phyloP scores from a whole-genome alignment of 2,888 invertebrate species.

The Volucella inanis region DNA sequence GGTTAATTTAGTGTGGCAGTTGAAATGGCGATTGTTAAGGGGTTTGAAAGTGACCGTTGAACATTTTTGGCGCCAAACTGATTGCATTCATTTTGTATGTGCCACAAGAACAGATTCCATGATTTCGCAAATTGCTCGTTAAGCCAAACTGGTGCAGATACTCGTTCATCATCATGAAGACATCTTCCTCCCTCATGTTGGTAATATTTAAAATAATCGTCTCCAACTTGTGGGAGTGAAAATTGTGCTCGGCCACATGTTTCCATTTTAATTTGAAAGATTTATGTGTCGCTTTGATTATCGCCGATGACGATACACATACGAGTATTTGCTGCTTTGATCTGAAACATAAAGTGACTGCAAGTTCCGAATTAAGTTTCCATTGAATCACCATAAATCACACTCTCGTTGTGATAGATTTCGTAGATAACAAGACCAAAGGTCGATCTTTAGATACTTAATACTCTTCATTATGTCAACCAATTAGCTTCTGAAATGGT shows the following conservation, averaged over 20 bases:
- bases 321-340: conserved; percentile 63
- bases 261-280: conserved; percentile 36
- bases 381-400: conserved; percentile 70
- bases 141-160: no score
- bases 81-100: neutral
- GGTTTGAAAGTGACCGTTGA: conserved; percentile 44
- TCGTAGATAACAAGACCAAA: conserved; percentile 25
- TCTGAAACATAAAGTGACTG: conserved; percentile 42
- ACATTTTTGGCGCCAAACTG: conserved; percentile 47
- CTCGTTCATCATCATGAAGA: no score
- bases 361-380: conserved; percentile 58
- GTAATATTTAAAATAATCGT: no score
- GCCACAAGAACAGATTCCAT: no score
- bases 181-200: no score
- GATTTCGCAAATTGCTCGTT: no score
- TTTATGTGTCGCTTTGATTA: conserved; percentile 65
- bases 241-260: conserved; percentile 30
- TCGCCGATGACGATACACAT: conserved; percentile 51
- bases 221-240: conserved; percentile 23
- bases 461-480: conserved; percentile 69
- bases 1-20: conserved; percentile 47
- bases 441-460: conserved; percentile 57
- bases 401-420: conserved; percentile 54
- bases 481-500: conserved; percentile 63
- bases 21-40: conserved; percentile 16